Evolutionary conservation across 2,113 vertebrate genomes (phyloP).

Genomic region (Hippopotamus amphibius): DNA sequence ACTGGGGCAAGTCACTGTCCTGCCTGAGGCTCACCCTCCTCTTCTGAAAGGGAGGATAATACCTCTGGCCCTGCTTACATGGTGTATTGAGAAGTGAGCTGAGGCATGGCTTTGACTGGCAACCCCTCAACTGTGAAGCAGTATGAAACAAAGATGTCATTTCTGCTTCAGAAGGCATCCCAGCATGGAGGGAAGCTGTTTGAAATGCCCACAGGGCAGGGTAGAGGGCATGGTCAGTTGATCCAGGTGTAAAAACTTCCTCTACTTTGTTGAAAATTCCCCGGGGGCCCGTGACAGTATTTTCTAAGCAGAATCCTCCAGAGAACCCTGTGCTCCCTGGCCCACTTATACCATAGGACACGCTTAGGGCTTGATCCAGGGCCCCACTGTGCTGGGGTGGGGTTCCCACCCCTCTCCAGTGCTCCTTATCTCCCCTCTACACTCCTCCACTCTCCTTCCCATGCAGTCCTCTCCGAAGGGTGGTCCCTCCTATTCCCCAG

Average conservation of each 20-base stretch:
- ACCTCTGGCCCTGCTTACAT: neutral
- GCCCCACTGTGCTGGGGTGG: neutral
- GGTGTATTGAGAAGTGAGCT: neutral
- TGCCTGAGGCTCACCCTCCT: neutral
- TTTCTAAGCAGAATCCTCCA: neutral
- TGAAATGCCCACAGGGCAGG: neutral
- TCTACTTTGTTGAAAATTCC: neutral
- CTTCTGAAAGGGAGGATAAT: neutral
- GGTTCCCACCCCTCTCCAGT: neutral
- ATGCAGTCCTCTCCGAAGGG: neutral
- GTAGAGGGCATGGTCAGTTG: neutral
- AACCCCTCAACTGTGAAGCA: neutral
- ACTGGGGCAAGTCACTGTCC: neutral
- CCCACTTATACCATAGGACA: neutral
- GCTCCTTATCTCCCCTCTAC: neutral
- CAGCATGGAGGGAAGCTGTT: neutral
- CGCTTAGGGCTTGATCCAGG: neutral
- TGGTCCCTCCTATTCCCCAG: neutral
- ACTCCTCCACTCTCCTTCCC: neutral
- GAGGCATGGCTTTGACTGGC: rapidly evolving
- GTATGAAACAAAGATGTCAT: neutral
- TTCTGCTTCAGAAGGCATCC: neutral
- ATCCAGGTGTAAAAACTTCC: neutral
- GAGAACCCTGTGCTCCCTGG: neutral
- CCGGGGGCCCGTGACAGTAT: neutral